Conservation (phyloP, 2,113 vertebrate genomes). For the Macaca mulatta region DNA sequence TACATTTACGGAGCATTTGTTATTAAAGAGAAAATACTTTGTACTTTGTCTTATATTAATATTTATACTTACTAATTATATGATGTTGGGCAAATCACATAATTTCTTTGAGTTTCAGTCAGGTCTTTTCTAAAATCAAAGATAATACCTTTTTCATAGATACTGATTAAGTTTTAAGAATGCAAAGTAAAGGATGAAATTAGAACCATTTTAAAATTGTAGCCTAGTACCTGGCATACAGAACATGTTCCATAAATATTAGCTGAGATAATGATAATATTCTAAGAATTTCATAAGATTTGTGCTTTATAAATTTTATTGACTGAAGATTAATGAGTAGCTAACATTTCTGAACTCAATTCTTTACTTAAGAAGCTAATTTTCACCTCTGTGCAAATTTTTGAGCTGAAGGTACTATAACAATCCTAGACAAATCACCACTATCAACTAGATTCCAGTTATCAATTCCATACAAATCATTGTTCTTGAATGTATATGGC, state of each 20-base stretch:
- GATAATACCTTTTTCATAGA: not conserved
- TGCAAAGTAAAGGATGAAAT: not conserved
- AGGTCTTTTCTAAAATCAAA: conserved; percentile 29
- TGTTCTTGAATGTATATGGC: not conserved
- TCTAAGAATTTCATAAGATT: not conserved
- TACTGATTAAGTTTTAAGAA: not conserved
- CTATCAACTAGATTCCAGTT: not conserved
- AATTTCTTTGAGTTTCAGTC: not conserved
- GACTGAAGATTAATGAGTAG: not conserved
- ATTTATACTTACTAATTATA: not conserved
- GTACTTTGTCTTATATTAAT: not conserved
- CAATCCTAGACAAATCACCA: not conserved
- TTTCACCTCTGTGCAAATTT: not conserved
- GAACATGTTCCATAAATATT: not conserved
- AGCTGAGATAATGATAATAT: not conserved
- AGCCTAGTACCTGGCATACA: not conserved
- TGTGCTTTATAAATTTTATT: not conserved
- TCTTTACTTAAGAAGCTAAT: not conserved
- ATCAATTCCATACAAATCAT: not conserved
- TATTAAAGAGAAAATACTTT: not conserved
- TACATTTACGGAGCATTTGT: not conserved
- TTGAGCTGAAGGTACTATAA: not conserved
- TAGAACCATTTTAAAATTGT: not conserved
- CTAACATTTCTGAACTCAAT: not conserved
- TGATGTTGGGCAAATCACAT: not conserved